Evolutionary conservation across 2,113 vertebrate genomes (phyloP).

Genomic region (Recurvirostra avosetta): DNA sequence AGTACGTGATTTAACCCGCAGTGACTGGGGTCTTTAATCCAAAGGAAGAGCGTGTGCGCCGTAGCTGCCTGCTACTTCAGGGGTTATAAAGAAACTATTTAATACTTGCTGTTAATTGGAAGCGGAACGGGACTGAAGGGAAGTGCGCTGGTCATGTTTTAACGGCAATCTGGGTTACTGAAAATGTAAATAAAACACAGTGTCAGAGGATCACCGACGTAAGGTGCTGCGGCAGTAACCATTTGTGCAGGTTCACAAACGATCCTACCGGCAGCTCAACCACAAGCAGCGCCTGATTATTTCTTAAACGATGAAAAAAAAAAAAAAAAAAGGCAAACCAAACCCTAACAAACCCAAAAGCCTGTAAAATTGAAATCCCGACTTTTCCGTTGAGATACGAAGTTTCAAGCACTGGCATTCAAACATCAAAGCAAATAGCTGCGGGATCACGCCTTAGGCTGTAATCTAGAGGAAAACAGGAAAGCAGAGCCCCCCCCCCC

Average conservation of each 20-base stretch:
- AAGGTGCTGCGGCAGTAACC: not conserved
- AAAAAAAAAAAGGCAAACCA: no score
- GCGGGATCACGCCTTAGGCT: not conserved
- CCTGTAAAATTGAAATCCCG: not conserved
- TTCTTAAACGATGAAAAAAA: not conserved
- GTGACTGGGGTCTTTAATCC: not conserved
- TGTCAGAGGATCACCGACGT: not conserved
- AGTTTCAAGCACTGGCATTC: not conserved
- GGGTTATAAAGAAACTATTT: not conserved
- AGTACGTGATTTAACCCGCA: not conserved
- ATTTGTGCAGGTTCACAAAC: not conserved
- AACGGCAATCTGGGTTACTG: not conserved
- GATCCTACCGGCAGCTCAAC: not conserved
- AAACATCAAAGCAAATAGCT: not conserved
- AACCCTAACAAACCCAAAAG: not conserved
- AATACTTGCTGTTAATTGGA: not conserved
- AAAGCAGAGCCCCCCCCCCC: not conserved
- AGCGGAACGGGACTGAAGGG: not conserved
- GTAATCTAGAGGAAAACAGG: not conserved
- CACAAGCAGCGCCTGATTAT: not conserved
- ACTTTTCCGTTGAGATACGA: not conserved
- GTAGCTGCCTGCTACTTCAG: not conserved
- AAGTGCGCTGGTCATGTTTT: not conserved
- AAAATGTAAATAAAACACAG: not conserved
- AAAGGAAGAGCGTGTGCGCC: not conserved